Conservation (phyloP, 2,113 vertebrate genomes). For the Phaethornis superciliosus region DNA sequence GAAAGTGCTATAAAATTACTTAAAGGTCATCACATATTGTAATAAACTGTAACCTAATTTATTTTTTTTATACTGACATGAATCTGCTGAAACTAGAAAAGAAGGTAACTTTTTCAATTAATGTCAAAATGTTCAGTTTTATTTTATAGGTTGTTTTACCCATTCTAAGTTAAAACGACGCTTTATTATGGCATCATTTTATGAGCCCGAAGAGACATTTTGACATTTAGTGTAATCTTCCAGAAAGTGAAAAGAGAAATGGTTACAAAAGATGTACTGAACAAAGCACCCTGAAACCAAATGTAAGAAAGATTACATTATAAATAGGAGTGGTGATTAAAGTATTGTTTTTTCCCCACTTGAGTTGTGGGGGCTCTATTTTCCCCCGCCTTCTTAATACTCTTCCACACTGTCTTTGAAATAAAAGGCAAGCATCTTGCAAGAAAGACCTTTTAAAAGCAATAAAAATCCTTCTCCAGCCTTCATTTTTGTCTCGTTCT, state of each 20-base stretch:
- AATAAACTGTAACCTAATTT: constrained; percentile 77
- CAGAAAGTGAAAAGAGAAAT: constrained; percentile 73
- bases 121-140: constrained; percentile 77
- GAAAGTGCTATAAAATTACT: constrained; percentile 67
- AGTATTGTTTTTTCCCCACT: constrained; percentile 66
- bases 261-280: constrained; percentile 71
- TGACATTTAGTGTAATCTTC: constrained; percentile 82
- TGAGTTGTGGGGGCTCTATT: constrained; percentile 17
- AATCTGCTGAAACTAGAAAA: constrained; percentile 73
- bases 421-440: constrained; percentile 37
- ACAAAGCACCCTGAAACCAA: constrained; percentile 72
- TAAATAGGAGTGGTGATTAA: constrained; percentile 75
- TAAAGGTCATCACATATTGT: constrained; percentile 79
- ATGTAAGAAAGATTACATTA: constrained; percentile 70
- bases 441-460: constrained; percentile 61
- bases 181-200: constrained; percentile 73
- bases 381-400: not conserved
- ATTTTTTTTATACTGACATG: constrained; percentile 74
- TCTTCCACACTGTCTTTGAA: constrained; percentile 12
- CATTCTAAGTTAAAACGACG: constrained; percentile 76
- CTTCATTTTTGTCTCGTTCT: constrained; percentile 53
- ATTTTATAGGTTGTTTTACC: constrained; percentile 81
- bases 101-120: constrained; percentile 76
- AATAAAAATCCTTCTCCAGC: constrained; percentile 59
- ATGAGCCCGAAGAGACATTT: constrained; percentile 77